phyloP scores from a whole-genome alignment of 1,140 invertebrate species.

The Zaprionus davidi region DNA sequence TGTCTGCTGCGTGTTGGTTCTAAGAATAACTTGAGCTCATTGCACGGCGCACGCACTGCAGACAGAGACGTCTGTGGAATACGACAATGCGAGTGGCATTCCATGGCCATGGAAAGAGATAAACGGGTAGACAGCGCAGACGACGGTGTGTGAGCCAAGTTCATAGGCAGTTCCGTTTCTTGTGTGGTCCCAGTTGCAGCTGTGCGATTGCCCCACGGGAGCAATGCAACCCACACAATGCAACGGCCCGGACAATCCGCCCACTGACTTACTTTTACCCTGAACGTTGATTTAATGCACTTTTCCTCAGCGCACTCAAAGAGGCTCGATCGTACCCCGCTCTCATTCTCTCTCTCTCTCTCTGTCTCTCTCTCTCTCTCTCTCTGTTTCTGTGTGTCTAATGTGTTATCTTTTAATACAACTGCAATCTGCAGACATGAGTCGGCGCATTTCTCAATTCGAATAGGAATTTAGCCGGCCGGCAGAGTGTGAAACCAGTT shows the following conservation, averaged over 20 bases:
- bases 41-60: constrained; percentile 9
- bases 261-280: constrained; percentile 51
- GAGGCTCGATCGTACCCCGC: background rate
- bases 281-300: constrained; percentile 51
- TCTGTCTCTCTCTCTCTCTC: background rate
- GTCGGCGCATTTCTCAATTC: constrained; percentile 38
- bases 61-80: constrained; percentile 33
- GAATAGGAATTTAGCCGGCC: constrained; percentile 45
- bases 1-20: constrained; percentile 31
- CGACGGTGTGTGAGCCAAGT: constrained; percentile 31
- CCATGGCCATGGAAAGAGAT: constrained; percentile 10
- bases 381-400: constrained; percentile 18
- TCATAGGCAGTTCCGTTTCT: constrained; percentile 44
- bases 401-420: constrained; percentile 56
- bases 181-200: constrained; percentile 39
- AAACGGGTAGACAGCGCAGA: background rate
- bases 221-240: constrained; percentile 29
- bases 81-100: constrained; percentile 45
- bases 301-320: constrained; percentile 32
- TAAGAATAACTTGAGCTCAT: constrained; percentile 41
- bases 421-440: constrained; percentile 51
- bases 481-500: constrained; percentile 46
- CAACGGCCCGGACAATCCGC: background rate
- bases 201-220: constrained; percentile 25
- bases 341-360: background rate